Evolutionary conservation across 2,888 invertebrate genomes (phyloP).

Genomic region (Thysanoteuthis rhombus): DNA sequence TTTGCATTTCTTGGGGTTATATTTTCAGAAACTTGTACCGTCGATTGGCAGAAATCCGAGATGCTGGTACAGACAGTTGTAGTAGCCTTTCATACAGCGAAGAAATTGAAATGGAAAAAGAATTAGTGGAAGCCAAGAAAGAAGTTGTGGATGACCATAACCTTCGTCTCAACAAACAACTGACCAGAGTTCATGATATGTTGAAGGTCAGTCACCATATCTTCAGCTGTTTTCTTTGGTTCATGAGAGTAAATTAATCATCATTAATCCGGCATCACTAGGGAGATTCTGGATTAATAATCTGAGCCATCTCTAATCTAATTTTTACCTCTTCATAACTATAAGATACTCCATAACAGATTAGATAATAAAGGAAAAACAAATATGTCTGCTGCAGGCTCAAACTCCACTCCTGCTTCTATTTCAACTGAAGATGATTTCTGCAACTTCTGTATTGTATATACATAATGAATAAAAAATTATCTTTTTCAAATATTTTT

Average conservation of each 20-base stretch:
- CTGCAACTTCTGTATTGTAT: no score
- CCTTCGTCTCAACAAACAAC: slow-evolving; percentile 41
- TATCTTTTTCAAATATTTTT: no score
- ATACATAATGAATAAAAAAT: no score
- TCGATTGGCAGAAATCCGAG: slow-evolving; percentile 44
- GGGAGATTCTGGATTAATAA: no score
- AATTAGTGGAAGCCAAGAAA: slow-evolving; percentile 43
- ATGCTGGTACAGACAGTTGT: slow-evolving; percentile 43
- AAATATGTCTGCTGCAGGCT: no score
- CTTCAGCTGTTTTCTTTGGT: neutral
- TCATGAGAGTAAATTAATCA: neutral
- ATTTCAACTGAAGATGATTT: no score
- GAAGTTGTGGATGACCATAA: slow-evolving; percentile 49
- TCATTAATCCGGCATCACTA: no score
- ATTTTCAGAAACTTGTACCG: slow-evolving; percentile 47
- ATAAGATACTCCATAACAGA: no score
- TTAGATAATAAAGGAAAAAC: no score
- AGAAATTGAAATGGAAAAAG: slow-evolving; percentile 37
- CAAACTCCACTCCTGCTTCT: no score
- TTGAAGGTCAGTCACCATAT: slow-evolving; percentile 34
- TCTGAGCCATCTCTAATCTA: no score
- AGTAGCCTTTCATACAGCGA: slow-evolving; percentile 41
- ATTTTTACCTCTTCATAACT: no score
- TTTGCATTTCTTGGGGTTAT: neutral
- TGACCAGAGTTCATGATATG: slow-evolving; percentile 38